Evolutionary conservation across 2,113 vertebrate species (phyloP).

Genomic region (Mohoua ochrocephala): DNA sequence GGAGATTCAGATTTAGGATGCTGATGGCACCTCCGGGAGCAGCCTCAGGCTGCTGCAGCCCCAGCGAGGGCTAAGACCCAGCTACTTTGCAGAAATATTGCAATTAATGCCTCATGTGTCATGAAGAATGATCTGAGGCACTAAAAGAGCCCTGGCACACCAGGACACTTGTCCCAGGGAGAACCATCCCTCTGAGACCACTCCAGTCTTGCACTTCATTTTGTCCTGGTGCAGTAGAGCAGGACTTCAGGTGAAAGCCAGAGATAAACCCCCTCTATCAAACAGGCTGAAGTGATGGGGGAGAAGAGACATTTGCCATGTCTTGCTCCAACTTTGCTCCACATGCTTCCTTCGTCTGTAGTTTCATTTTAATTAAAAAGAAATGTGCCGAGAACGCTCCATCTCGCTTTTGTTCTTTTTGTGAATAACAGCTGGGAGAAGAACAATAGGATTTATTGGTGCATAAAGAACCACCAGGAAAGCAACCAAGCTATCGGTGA

Average conservation of each 20-base stretch:
- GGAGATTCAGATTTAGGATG: background rate
- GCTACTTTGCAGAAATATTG: background rate
- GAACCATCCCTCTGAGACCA: background rate
- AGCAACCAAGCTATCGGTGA: conserved; percentile 32
- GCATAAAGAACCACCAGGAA: conserved; percentile 55
- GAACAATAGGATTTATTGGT: conserved; percentile 54
- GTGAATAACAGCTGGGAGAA: conserved; percentile 51
- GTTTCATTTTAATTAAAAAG: conserved; percentile 47
- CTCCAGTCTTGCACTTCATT: background rate
- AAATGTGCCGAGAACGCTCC: background rate
- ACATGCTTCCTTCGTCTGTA: background rate
- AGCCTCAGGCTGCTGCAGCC: background rate
- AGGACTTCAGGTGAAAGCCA: background rate
- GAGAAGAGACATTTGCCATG: background rate
- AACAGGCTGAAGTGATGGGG: background rate
- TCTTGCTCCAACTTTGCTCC: background rate
- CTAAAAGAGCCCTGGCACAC: background rate
- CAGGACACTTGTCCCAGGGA: background rate
- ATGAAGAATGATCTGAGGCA: background rate
- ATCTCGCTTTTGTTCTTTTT: conserved; percentile 19
- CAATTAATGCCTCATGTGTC: background rate
- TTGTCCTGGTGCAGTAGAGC: background rate
- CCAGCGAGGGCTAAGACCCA: fast-evolving
- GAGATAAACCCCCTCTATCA: background rate
- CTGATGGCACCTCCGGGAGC: background rate